Conservation (phyloP, 2,888 invertebrate genomes). For the Brachyptera putata region DNA sequence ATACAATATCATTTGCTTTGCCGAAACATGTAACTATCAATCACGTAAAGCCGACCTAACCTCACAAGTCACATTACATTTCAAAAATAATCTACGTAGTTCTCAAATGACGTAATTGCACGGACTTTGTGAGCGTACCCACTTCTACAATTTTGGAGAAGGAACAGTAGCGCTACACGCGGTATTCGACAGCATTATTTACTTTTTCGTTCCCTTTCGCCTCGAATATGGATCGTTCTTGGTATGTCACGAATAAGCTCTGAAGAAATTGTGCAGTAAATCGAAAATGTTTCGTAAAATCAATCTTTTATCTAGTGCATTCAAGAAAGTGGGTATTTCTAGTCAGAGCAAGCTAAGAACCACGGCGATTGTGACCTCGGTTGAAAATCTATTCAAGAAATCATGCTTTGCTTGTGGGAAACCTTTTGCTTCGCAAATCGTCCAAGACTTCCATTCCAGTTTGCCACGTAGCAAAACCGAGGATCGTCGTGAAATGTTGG, state of each 20-base stretch:
- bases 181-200: not conserved
- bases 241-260: not conserved
- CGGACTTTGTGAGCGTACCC: slow-evolving; percentile 4
- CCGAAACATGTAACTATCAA: no score
- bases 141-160: no score
- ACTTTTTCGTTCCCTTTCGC: not conserved
- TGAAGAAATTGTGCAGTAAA: not conserved
- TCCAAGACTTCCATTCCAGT: slow-evolving; percentile 25
- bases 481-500: slow-evolving; percentile 41
- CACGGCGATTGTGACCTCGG: not conserved
- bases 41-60: no score
- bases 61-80: no score
- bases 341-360: not conserved
- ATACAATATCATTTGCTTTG: no score
- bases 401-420: not conserved
- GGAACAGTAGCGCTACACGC: not conserved
- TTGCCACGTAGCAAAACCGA: slow-evolving; percentile 38
- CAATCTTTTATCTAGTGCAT: slow-evolving; percentile 3
- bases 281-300: slow-evolving; percentile 1
- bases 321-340: not conserved
- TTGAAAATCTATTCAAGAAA: not conserved
- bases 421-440: not conserved
- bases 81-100: no score
- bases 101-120: no score
- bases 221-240: not conserved